phyloP scores from a whole-genome alignment of 2,888 invertebrate species.

The Drosophila mettleri region DNA sequence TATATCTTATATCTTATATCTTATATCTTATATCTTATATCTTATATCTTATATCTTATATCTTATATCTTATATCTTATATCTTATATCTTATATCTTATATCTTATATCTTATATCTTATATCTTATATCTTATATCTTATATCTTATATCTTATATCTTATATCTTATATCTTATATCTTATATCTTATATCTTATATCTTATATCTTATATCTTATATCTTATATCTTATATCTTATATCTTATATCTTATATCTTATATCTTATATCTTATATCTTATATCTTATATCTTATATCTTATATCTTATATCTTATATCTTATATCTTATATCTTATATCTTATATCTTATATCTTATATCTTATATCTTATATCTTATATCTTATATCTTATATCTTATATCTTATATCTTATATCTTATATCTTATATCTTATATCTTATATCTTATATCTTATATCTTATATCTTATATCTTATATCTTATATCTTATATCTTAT shows the following conservation, averaged over 20 bases:
- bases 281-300: constrained; percentile 6
- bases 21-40: constrained; percentile 6
- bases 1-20: constrained; percentile 11
- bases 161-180: constrained; percentile 12
- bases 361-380: constrained; percentile 8
- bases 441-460: constrained; percentile 7
- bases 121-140: constrained; percentile 2
- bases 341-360: constrained; percentile 2
- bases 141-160: constrained; percentile 4
- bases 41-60: constrained; percentile 1
- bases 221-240: constrained; percentile 5
- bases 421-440: constrained; percentile 8
- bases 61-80: constrained; percentile 3
- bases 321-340: constrained; percentile 5
- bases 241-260: constrained; percentile 5
- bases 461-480: constrained; percentile 3
- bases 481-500: constrained; percentile 3
- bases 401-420: constrained; percentile 7
- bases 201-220: constrained; percentile 4
- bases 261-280: constrained; percentile 4
- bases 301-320: constrained; percentile 8
- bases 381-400: constrained; percentile 7
- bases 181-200: constrained; percentile 8
- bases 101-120: constrained; percentile 2
- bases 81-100: constrained; percentile 5